Conservation (phyloP, 2,797 vertebrate species). For the Pseudomugil tenellus region DNA sequence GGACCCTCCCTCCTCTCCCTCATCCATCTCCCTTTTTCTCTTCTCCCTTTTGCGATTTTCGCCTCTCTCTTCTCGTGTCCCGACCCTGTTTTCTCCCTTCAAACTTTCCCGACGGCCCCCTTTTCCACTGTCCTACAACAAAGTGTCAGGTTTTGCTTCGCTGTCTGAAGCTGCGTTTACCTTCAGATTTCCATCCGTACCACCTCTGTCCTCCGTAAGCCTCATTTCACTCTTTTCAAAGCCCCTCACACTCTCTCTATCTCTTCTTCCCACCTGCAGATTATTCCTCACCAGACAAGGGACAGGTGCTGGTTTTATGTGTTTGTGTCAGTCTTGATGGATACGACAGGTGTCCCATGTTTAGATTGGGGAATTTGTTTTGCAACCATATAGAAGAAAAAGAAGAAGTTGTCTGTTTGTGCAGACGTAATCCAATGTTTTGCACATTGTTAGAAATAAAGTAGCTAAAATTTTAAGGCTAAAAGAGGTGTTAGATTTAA, state of each 20-base stretch:
- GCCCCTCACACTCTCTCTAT: constrained; percentile 56
- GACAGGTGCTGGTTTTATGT: constrained; percentile 49
- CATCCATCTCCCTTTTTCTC: constrained; percentile 18
- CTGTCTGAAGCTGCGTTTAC: constrained; percentile 72
- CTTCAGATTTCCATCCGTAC: constrained; percentile 64
- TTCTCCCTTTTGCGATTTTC: constrained; percentile 17
- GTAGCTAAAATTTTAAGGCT: neutral
- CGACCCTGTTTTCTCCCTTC: constrained; percentile 32
- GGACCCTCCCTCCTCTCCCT: constrained; percentile 61
- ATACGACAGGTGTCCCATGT: constrained; percentile 24
- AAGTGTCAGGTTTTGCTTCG: constrained; percentile 57
- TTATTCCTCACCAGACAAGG: constrained; percentile 56
- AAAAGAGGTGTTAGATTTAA: neutral
- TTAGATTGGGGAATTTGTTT: neutral
- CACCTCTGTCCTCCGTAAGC: constrained; percentile 57
- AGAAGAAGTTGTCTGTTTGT: neutral
- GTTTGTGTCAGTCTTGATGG: constrained; percentile 8
- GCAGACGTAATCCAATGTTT: neutral
- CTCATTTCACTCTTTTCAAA: constrained; percentile 49
- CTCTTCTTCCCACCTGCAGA: constrained; percentile 55
- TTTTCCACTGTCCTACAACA: constrained; percentile 49
- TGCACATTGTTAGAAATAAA: neutral
- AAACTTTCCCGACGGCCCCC: constrained; percentile 42
- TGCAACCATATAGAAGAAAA: neutral
- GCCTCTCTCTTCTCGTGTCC: constrained; percentile 10